A percentile compares a stretch with the other conserved stretches of the same genome.
These are phyloP conservation scores for Lasaia peninsularis DNA, from an alignment of 1,140 invertebrate species.

Conservation along the genomic window DNA sequence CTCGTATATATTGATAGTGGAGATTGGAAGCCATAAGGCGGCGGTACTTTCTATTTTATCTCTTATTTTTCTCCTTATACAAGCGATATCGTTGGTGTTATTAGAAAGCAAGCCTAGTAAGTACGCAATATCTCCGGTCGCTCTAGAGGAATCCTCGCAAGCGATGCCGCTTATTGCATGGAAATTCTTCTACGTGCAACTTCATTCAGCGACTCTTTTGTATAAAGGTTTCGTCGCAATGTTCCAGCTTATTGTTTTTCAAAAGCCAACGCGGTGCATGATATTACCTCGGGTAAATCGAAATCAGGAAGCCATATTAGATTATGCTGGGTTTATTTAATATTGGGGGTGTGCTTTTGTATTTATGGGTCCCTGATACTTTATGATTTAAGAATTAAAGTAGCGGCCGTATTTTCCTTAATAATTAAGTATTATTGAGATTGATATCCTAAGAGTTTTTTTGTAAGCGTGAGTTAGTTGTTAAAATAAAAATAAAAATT, in stretches of 20 bases:
- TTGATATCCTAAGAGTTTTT: too few species aligned
- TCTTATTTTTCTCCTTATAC: constrained; percentile 66
- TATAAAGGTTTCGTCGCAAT: constrained; percentile 65
- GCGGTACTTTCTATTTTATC: constrained; percentile 63
- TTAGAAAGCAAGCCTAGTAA: constrained; percentile 69
- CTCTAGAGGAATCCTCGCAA: constrained; percentile 58
- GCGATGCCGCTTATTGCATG: constrained; percentile 70
- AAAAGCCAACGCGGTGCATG: constrained; percentile 55
- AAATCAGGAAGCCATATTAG: constrained; percentile 57
- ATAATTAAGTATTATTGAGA: too few species aligned
- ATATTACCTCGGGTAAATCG: constrained; percentile 62
- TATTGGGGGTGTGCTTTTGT: too few species aligned
- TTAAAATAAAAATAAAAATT: too few species aligned
- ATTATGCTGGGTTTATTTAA: constrained; percentile 39
- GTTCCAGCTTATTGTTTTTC: constrained; percentile 72
- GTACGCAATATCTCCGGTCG: constrained; percentile 67
- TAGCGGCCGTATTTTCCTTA: too few species aligned
- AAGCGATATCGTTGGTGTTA: constrained; percentile 69
- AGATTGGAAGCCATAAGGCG: constrained; percentile 59
- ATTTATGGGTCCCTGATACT: too few species aligned
- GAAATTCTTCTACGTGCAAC: constrained; percentile 74
- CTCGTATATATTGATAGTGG: constrained; percentile 42
- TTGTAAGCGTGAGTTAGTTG: too few species aligned
- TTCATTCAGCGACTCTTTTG: constrained; percentile 70
- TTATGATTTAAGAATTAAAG: too few species aligned